phyloP scores from a whole-genome alignment of 2,797 vertebrate genomes.

The Momotus momota region DNA sequence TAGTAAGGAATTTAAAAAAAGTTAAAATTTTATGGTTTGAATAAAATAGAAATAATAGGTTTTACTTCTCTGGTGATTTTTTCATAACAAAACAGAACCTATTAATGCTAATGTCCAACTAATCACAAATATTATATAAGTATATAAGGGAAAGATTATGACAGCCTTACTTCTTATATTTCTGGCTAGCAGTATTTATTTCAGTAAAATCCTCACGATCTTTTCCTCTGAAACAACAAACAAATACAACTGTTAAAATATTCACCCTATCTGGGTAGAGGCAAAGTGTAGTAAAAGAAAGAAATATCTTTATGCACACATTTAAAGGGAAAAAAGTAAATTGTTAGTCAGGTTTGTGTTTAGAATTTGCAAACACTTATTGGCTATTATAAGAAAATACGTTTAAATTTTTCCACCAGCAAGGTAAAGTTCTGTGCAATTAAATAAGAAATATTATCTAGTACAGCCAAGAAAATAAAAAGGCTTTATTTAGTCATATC shows the following conservation, averaged over 20 bases:
- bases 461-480: background rate
- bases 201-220: slow-evolving; percentile 54
- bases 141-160: background rate
- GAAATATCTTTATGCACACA: background rate
- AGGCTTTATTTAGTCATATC: background rate
- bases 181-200: slow-evolving; percentile 42
- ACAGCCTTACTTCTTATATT: slow-evolving; percentile 65
- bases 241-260: background rate
- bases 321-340: background rate
- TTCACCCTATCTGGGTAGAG: background rate
- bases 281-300: background rate
- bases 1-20: background rate
- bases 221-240: slow-evolving; percentile 66
- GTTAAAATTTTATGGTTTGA: background rate
- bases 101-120: background rate
- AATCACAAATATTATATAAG: background rate
- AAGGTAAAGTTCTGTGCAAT: background rate
- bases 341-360: background rate
- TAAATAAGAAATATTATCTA: background rate
- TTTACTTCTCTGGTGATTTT: background rate
- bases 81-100: background rate
- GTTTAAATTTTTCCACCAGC: background rate
- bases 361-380: background rate
- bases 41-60: background rate
- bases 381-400: background rate